Conservation (phyloP, 1,140 invertebrate species). For the Plutomurus gul region DNA sequence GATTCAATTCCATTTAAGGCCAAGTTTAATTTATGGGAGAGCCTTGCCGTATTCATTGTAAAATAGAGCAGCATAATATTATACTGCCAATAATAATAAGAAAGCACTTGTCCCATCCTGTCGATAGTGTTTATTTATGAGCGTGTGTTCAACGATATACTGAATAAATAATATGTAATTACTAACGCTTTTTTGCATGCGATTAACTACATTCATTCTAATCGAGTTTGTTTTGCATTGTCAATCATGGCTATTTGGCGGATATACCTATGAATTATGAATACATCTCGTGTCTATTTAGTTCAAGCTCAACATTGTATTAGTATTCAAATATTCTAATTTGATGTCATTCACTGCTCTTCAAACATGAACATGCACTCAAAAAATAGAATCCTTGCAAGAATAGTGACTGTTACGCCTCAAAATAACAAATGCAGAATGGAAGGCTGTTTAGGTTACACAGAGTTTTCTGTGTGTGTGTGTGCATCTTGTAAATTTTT, state of each 20-base stretch:
- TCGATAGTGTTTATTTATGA: background rate
- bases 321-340: too few relatives aligned
- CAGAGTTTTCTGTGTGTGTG: too few relatives aligned
- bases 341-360: too few relatives aligned
- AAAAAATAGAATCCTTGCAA: too few relatives aligned
- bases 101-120: background rate
- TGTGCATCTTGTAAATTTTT: too few relatives aligned
- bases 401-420: too few relatives aligned
- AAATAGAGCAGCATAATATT: background rate
- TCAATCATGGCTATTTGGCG: too few relatives aligned
- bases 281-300: background rate
- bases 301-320: background rate
- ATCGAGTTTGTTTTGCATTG: background rate
- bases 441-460: too few relatives aligned
- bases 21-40: slow-evolving; percentile 27
- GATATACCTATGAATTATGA: background rate
- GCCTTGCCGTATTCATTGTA: background rate
- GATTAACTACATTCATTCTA: slow-evolving; percentile 3
- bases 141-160: background rate
- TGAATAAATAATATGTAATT: background rate
- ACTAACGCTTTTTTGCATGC: background rate
- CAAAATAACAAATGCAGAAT: too few relatives aligned
- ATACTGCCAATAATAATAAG: background rate
- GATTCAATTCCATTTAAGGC: slow-evolving; percentile 6
- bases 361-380: too few relatives aligned